Base-by-base conservation (phyloP, 2,113 vertebrate species). In the Aegypius monachus region DNA sequence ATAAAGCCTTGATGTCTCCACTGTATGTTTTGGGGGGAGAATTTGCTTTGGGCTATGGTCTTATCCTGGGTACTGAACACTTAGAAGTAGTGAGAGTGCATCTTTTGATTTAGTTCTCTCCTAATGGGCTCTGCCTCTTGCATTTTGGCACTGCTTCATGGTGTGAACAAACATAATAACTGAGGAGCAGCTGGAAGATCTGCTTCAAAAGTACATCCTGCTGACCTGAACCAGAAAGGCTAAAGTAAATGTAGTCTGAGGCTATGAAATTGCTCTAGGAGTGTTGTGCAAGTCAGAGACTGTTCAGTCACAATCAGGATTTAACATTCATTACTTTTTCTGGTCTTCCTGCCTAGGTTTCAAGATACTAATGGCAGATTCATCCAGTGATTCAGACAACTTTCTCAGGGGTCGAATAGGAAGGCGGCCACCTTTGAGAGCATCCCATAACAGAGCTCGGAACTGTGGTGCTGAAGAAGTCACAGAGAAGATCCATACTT, bases 401-500 rank as follows among this genome's bases (percentile, higher is more conserved):
- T 97, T 97, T 50, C 95, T 78, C 67, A 97, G 81, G 63, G 83
- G 82, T 56, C 97, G 91, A 83, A 26, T 88, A 55, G 97, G 97
- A 94, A 97, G 97, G 77, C 81, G 94, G 6, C 93, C 95, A 88
- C 98, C 88, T 97, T 90, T 91, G 95, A 98, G 96, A 70, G 97
- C 95, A 95, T 91, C 86, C 68, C 95, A 87, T 72, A 93, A 32
- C 55, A 97, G 96, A 88, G 86, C 94, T 87, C 84, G 59, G 91
- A 96, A 55, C 81, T 92, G 80, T 56, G 95, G 93, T 75, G 87
- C 96, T 70, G 96, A 89, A 66, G 98, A 98, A 72, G 98, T 99
- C 88, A 98, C 99, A 1, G 97, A 98, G 87, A 99, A 99, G 97
- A 99, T 99, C 91, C 98, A 98, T 93, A 98, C 98, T 20, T 98